Conservation (phyloP, 2,888 invertebrate genomes). For the Hydropsyche betteni region DNA sequence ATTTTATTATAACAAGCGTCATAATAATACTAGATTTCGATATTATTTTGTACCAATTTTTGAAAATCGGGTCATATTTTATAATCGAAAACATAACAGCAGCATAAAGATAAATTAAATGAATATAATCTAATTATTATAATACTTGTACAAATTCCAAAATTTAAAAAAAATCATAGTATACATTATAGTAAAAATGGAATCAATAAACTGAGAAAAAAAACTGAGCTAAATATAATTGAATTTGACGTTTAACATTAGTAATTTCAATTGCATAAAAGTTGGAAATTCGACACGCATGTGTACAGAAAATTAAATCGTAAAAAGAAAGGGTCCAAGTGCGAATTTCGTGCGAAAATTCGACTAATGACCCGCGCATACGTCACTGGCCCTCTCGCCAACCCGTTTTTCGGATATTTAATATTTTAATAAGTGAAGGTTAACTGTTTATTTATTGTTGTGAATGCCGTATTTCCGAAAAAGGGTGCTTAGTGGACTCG, state of each 20-base stretch:
- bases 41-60: no score
- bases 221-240: no score
- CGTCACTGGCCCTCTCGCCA: not conserved
- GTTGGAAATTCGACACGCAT: not conserved
- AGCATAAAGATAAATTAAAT: no score
- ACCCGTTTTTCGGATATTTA: not conserved
- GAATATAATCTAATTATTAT: no score
- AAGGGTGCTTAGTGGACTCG: not conserved
- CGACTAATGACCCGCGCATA: not conserved
- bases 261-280: not conserved
- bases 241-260: no score
- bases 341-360: not conserved
- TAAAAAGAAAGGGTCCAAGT: not conserved
- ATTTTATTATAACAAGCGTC: not conserved
- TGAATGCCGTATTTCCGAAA: constrained; percentile 22
- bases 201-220: no score
- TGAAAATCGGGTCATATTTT: no score
- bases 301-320: not conserved
- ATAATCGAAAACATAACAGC: no score
- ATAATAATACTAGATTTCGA: no score
- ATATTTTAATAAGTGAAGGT: constrained; percentile 20
- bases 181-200: no score
- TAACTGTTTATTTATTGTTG: constrained; percentile 27
- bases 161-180: no score
- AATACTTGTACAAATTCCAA: no score